Conservation (phyloP, 2,888 invertebrate species). For the Oeneis ivallda region DNA sequence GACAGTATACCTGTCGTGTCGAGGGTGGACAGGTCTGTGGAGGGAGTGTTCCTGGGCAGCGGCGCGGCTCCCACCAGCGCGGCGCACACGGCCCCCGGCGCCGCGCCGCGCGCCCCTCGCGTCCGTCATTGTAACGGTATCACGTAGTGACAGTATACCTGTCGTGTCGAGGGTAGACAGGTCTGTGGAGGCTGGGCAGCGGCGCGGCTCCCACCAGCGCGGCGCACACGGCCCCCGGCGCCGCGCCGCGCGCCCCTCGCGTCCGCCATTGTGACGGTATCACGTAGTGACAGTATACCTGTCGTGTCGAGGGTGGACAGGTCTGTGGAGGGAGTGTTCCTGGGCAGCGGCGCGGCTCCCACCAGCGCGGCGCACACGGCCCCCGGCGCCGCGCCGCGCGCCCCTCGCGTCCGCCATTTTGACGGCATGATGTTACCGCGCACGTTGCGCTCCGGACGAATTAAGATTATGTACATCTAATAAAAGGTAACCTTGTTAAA, state of each 20-base stretch:
- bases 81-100: constrained; percentile 63
- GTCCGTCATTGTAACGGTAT: constrained; percentile 61
- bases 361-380: constrained; percentile 61
- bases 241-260: constrained; percentile 47
- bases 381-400: constrained; percentile 51
- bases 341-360: constrained; percentile 46
- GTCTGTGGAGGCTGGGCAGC: constrained; percentile 56
- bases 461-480: constrained; percentile 67
- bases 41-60: constrained; percentile 48
- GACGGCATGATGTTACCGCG: constrained; percentile 62
- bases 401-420: constrained; percentile 55
- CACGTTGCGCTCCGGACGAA: constrained; percentile 69
- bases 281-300: constrained; percentile 39
- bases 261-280: constrained; percentile 62
- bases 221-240: constrained; percentile 63
- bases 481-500: not conserved
- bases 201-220: constrained; percentile 48
- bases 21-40: constrained; percentile 60
- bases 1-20: too few species aligned
- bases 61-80: constrained; percentile 48
- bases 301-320: constrained; percentile 49
- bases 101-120: constrained; percentile 47
- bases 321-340: constrained; percentile 56
- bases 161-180: constrained; percentile 49
- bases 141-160: constrained; percentile 38